phyloP scores from a whole-genome alignment of 2,888 invertebrate species.

The Anorthoa munda region DNA sequence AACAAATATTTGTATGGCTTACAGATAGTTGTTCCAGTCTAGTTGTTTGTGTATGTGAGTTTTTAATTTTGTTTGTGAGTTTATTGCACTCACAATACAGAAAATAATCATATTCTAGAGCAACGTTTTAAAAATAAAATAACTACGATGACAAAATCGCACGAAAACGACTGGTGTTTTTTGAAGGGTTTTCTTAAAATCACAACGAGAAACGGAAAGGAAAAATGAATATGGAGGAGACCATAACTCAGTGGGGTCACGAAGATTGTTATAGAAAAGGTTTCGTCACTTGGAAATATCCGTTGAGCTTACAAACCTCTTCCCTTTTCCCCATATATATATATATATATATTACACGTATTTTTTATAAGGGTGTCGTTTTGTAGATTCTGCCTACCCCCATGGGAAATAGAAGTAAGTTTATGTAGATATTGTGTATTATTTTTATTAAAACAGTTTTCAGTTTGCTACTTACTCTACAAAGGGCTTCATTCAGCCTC shows the following conservation, averaged over 20 bases:
- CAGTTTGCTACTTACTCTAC: background rate
- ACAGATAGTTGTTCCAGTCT: no score
- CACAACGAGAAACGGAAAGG: background rate
- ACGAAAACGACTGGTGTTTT: background rate
- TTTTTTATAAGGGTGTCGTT: no score
- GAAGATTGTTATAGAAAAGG: background rate
- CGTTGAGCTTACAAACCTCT: background rate
- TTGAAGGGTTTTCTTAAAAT: background rate
- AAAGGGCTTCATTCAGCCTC: background rate
- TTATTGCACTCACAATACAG: no score
- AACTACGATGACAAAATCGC: background rate
- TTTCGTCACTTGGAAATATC: background rate
- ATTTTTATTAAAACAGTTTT: background rate
- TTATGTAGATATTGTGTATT: background rate
- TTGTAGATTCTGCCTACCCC: no score
- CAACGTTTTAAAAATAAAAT: no score
- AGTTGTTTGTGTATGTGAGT: no score
- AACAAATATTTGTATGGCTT: no score
- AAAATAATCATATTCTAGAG: no score
- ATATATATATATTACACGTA: background rate
- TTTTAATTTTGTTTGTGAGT: no score
- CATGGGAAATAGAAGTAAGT: no score
- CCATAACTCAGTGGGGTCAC: background rate
- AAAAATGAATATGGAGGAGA: conserved; percentile 1
- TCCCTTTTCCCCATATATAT: background rate